Evolutionary conservation across 2,797 vertebrate species (phyloP), one percentile per base, ranked within the genome.

Genomic region (Acanthurus tractus): DNA sequence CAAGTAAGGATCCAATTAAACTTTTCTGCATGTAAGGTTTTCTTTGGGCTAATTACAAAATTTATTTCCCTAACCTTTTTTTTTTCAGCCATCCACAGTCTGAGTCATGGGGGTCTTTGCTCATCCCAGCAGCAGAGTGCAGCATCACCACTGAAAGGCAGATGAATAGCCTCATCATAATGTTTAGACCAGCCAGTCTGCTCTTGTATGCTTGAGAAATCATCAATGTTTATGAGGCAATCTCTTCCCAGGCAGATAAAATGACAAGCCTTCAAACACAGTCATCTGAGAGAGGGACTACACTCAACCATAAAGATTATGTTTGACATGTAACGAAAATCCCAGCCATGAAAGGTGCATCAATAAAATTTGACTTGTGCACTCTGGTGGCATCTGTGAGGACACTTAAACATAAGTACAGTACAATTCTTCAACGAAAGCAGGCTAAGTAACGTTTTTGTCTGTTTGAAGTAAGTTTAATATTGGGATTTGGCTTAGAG

Each of bases 171-270:
- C 77, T 78, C 69, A 10, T 59, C n/a, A 36, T 63, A 61, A 76
- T 75, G 70, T 84, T 80, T 70, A 34, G 74, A 88, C 64, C 83
- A 62, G 63, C 63, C 74, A 25, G 62, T 70, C 79, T 73, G 81
- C 66, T 84, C 22, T 45, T 59, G 58, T 70, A 72, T 53, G 78
- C 80, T 83, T 74, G 65, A 82, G 49, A 78, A 82, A 84, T 86
- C 78, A 79, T 77, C 56, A 40, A 6, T 38, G 55, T 76, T 81
- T 73, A 68, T 8, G 66, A 77, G 70, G 71, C 79, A 15, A 70
- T 77, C 40, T 71, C 68, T 79, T 86, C 58, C n/a, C 61, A 15
- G 46, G 63, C 63, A 80, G 45, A 81, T 56, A 56, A 63, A 87
- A 77, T 68, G 66, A 84, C 59, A 86, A 72, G 63, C 44, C 34